Evolutionary conservation across 2,888 invertebrate genomes (phyloP).

Genomic region (Sesamia inferens): DNA sequence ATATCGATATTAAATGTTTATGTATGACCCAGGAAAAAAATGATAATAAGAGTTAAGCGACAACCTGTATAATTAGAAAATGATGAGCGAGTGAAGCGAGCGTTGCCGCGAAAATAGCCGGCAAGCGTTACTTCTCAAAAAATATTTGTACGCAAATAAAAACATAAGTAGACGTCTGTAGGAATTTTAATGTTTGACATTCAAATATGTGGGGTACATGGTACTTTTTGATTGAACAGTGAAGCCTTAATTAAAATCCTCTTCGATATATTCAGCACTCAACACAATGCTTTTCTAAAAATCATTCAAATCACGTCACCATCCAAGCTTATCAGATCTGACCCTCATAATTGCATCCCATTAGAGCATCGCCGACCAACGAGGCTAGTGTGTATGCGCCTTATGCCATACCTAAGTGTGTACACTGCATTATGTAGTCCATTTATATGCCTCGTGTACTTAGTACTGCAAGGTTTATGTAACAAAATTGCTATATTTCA

Average conservation of each 20-base stretch:
- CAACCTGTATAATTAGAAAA: too few relatives aligned
- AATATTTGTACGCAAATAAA: too few relatives aligned
- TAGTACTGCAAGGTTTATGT: slow-evolving; percentile 51
- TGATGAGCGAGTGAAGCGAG: too few relatives aligned
- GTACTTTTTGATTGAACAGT: neutral
- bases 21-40: too few relatives aligned
- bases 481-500: slow-evolving; percentile 52
- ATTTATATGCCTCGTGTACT: slow-evolving; percentile 52
- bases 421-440: slow-evolving; percentile 51
- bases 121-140: too few relatives aligned
- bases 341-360: slow-evolving; percentile 65
- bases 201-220: neutral
- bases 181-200: too few relatives aligned
- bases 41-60: too few relatives aligned
- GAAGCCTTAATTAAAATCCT: neutral
- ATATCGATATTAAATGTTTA: too few relatives aligned
- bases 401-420: slow-evolving; percentile 53
- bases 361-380: slow-evolving; percentile 68
- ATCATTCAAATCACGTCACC: slow-evolving; percentile 47
- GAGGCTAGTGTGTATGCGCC: slow-evolving; percentile 60
- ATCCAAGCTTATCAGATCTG: slow-evolving; percentile 69
- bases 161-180: too few relatives aligned
- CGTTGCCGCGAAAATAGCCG: too few relatives aligned
- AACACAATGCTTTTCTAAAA: slow-evolving; percentile 11
- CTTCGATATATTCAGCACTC: neutral